Evolutionary conservation across 2,888 invertebrate species (phyloP).

Genomic region (Elegia similella): DNA sequence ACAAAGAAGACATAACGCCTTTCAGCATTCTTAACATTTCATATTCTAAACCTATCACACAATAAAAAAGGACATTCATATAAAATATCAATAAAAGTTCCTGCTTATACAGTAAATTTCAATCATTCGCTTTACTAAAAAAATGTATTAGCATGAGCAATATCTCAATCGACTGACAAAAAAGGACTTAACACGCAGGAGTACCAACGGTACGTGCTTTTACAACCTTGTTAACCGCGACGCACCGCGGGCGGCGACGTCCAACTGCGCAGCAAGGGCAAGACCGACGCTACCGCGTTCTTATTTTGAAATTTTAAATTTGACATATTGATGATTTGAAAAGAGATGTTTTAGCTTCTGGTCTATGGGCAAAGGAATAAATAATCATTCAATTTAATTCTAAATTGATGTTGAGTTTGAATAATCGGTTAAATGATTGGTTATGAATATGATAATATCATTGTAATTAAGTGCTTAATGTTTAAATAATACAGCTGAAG

Average conservation of each 20-base stretch:
- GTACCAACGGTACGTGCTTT: conserved; percentile 22
- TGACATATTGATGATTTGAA: conserved; percentile 33
- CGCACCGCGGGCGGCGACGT: conserved; percentile 41
- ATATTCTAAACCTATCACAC: too few relatives aligned
- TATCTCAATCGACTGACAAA: conserved; percentile 17
- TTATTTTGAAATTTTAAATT: conserved; percentile 33
- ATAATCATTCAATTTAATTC: not conserved
- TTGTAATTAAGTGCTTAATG: not conserved
- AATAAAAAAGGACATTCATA: too few relatives aligned
- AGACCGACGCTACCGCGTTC: conserved; percentile 40
- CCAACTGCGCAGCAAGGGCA: conserved; percentile 37
- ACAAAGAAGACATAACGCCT: too few relatives aligned
- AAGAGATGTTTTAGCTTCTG: conserved; percentile 20
- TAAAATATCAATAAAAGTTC: conserved; percentile 11
- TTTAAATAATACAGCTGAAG: not conserved
- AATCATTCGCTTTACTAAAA: not conserved
- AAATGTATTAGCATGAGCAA: conserved; percentile 13
- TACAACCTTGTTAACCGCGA: conserved; percentile 34
- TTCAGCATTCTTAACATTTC: too few relatives aligned
- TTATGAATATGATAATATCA: not conserved
- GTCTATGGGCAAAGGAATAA: conserved; percentile 1
- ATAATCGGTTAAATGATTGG: not conserved
- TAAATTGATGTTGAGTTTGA: not conserved
- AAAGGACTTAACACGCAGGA: conserved; percentile 22
- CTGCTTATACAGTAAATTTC: conserved; percentile 17